Base-by-base conservation (phyloP, 2,797 vertebrate species). In the Peromyscus eremicus region DNA sequence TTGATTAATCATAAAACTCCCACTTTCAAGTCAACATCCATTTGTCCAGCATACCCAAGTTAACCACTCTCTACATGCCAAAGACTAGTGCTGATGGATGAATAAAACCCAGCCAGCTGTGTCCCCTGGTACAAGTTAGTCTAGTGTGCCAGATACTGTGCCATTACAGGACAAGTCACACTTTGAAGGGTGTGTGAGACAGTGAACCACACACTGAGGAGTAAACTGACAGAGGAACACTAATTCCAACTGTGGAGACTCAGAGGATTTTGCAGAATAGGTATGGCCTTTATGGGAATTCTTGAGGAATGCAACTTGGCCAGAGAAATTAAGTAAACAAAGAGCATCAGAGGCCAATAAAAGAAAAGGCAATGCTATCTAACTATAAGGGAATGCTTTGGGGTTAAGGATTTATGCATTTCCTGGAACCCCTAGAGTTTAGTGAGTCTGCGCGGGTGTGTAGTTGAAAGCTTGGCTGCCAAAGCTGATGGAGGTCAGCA, bases 271-370 rank as follows among this genome's bases (percentile, higher is more conserved):
- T 11, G 64, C 37, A 17, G 62, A 90, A 92, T 73, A 89, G 70
- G 14, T 32, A 12, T 32, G 7, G n/a, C 46, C 43, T 92, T 92
- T 71, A 52, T 27, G 12, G 10, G 37, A 52, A 66, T 9, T 27
- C 64, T 43, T 76, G 16, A 94, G 71, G 52, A 94, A 88, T 34
- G 29, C 46, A 49, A 55, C 12, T 55, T 92, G 17, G 40, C 52
- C 37, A 88, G 64, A 93, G 37, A 91, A 92, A 92, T 89, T 55
- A 37, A 49, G n/a, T 93, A 93, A 94, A 95, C 46, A 40, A 87
- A 83, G 37, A 96, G 4, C 19, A 68, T 52, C 68, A 94, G 85
- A 76, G 52, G 13, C 29, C 13, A n/a, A 94, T 52, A 32, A 91
- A 80, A 57, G 10, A 83, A 62, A 95, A 92, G 57, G 55, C 46